Evolutionary conservation across 2,113 vertebrate genomes (phyloP).

Genomic region (Scolopax mira): DNA sequence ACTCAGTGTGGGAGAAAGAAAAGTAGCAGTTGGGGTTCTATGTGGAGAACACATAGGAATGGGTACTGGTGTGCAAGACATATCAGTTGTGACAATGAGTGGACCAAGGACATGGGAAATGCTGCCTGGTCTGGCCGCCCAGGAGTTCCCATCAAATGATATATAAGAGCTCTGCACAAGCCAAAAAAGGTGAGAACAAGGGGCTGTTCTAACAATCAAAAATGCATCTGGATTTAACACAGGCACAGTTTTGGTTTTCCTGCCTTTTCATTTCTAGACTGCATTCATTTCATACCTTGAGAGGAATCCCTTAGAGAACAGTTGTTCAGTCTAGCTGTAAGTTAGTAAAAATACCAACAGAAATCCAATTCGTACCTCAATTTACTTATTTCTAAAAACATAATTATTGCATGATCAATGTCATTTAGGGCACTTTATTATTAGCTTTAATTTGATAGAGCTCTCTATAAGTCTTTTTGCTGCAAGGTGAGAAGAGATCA

Average conservation of each 20-base stretch:
- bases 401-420: neutral
- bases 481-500: neutral
- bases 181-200: neutral
- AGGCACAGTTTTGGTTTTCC: neutral
- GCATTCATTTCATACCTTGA: neutral
- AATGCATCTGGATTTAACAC: neutral
- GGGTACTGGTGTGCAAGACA: neutral
- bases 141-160: neutral
- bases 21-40: rapidly evolving
- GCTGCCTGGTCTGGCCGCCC: neutral
- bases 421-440: neutral
- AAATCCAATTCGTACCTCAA: neutral
- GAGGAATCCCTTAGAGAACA: neutral
- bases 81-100: too few relatives aligned
- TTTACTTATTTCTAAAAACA: neutral
- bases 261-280: neutral
- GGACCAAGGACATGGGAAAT: too few relatives aligned
- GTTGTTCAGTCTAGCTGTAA: neutral
- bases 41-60: neutral
- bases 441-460: neutral
- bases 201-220: neutral
- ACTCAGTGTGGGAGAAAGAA: neutral
- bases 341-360: neutral
- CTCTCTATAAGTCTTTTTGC: neutral
- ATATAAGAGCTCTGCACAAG: rapidly evolving